Conservation (phyloP, 2,888 invertebrate genomes). For the Palloptera scutellata region DNA sequence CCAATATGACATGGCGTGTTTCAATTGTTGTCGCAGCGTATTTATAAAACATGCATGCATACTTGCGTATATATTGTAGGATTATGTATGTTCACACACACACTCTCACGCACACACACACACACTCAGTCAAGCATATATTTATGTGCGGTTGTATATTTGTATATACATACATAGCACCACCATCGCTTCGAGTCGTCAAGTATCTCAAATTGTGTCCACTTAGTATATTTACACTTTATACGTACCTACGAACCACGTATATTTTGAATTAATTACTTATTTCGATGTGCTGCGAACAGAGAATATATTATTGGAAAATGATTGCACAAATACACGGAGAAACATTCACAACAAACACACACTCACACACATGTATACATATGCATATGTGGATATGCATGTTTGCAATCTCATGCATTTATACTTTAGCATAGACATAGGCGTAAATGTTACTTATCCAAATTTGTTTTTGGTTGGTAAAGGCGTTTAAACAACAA, state of each 20-base stretch:
- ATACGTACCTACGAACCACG: constrained; percentile 7
- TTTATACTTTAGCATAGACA: constrained; percentile 4
- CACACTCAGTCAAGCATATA: background rate
- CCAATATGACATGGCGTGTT: constrained; percentile 22
- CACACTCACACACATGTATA: constrained; percentile 14
- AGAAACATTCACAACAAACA: constrained; percentile 15
- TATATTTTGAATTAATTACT: constrained; percentile 36
- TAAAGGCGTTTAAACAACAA: background rate
- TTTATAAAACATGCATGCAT: constrained; percentile 18
- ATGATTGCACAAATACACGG: constrained; percentile 30
- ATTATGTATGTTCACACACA: constrained; percentile 5
- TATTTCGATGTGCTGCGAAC: constrained; percentile 31
- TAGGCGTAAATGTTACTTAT: background rate
- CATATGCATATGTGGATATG: background rate
- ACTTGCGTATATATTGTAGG: constrained; percentile 8
- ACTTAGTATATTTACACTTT: constrained; percentile 22
- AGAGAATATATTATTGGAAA: constrained; percentile 34
- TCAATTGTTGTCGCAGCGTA: constrained; percentile 28
- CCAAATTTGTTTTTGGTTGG: background rate
- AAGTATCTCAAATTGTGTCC: background rate
- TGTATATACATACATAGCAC: constrained; percentile 5
- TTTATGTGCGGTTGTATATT: background rate
- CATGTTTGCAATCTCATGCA: background rate
- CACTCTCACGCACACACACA: constrained; percentile 1
- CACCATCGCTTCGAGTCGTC: background rate